Conservation (phyloP, 2,888 invertebrate genomes). For the Escarpia spicata region DNA sequence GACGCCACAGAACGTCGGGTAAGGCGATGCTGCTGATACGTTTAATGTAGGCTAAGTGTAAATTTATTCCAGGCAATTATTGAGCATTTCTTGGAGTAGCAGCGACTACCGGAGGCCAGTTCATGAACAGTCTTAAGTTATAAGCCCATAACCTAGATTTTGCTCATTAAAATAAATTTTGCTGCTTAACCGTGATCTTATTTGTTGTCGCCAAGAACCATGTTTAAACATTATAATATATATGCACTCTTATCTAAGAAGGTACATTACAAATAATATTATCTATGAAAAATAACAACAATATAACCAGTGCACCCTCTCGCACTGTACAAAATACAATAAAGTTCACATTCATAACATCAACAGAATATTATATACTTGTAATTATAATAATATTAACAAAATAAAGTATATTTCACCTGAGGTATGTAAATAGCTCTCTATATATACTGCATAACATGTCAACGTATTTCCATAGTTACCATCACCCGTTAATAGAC, state of each 20-base stretch:
- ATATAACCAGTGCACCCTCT: background rate
- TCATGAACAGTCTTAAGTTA: too few relatives aligned
- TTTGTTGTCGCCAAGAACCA: background rate
- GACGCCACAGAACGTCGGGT: background rate
- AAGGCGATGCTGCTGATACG: background rate
- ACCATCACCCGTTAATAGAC: background rate
- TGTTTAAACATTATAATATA: background rate
- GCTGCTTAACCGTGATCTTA: background rate
- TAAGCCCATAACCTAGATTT: too few relatives aligned
- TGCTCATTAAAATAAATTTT: too few relatives aligned
- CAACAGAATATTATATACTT: background rate
- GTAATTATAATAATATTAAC: background rate
- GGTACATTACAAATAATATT: background rate
- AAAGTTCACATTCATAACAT: slow-evolving; percentile 5
- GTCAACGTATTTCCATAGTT: background rate
- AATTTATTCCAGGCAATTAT: background rate
- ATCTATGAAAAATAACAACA: background rate
- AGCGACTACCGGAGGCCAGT: background rate
- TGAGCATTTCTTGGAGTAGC: background rate
- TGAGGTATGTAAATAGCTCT: slow-evolving; percentile 16
- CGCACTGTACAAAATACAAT: background rate
- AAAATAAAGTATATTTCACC: slow-evolving; percentile 13
- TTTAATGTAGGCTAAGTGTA: background rate
- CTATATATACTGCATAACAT: slow-evolving; percentile 16
- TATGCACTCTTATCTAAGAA: background rate